Evolutionary conservation across 2,888 invertebrate species (phyloP).

Genomic region (Thecocarcelia acutangulata): DNA sequence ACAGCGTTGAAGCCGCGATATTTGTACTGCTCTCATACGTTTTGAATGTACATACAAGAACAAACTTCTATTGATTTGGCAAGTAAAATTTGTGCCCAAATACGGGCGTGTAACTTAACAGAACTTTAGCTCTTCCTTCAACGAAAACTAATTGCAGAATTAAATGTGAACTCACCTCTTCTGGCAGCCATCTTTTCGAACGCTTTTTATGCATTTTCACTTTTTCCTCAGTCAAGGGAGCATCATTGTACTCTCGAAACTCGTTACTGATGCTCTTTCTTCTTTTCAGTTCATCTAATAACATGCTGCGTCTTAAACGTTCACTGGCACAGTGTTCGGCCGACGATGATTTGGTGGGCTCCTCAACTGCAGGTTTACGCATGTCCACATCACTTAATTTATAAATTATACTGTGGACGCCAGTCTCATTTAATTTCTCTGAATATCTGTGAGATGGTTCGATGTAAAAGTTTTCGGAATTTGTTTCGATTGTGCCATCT

Average conservation of each 20-base stretch:
- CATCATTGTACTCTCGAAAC: slow-evolving; percentile 15
- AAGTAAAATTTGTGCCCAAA: no score
- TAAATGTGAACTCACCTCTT: slow-evolving; percentile 82
- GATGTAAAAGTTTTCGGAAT: slow-evolving; percentile 90
- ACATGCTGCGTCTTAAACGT: slow-evolving; percentile 76
- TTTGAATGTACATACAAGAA: no score
- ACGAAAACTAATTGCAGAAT: no score
- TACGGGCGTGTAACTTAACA: no score
- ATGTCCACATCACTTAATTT: slow-evolving; percentile 88
- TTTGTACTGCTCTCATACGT: no score
- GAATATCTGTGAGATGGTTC: slow-evolving; percentile 83
- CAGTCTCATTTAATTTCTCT: slow-evolving; percentile 82
- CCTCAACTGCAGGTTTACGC: slow-evolving; percentile 71
- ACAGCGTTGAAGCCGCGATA: no score
- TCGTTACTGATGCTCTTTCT: slow-evolving; percentile 68
- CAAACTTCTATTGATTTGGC: no score
- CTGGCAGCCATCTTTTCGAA: slow-evolving; percentile 86
- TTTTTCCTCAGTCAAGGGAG: background rate
- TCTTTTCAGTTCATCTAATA: slow-evolving; percentile 73
- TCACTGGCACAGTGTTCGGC: slow-evolving; percentile 81
- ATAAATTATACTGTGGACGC: slow-evolving; percentile 92
- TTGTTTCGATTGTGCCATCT: slow-evolving; percentile 92
- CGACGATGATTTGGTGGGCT: slow-evolving; percentile 78
- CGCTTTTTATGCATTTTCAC: slow-evolving; percentile 52
- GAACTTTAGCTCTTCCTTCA: no score